Evolutionary conservation across 2,113 vertebrate genomes (phyloP).

Genomic region (Ammodytes marinus): DNA sequence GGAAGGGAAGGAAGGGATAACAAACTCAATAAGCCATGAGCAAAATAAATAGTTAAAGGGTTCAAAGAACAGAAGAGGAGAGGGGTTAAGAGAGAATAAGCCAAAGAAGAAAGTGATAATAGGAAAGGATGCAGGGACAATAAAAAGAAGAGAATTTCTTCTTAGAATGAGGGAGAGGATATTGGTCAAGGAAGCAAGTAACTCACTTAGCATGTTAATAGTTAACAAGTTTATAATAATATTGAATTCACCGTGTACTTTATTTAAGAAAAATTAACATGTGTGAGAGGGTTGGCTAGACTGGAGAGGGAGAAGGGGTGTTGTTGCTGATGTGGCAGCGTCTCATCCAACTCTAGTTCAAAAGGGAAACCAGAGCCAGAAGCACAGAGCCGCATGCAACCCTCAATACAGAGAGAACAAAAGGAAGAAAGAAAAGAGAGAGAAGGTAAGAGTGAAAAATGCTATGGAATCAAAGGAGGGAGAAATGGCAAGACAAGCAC

Average conservation of each 20-base stretch:
- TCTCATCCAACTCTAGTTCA: constrained; percentile 45
- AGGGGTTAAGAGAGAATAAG: constrained; percentile 39
- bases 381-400: constrained; percentile 6
- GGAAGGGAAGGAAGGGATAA: constrained; percentile 1
- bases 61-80: background rate
- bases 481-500: background rate
- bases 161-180: background rate
- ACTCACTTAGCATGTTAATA: constrained; percentile 19
- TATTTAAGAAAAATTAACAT: constrained; percentile 11
- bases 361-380: constrained; percentile 35
- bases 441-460: constrained; percentile 19
- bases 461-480: background rate
- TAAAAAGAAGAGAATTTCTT: background rate
- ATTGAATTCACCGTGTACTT: constrained; percentile 4
- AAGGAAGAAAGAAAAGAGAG: background rate
- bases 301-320: constrained; percentile 3
- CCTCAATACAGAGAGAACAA: constrained; percentile 2
- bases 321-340: constrained; percentile 60
- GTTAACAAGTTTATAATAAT: constrained; percentile 17
- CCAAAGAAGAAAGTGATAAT: background rate
- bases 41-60: constrained; percentile 32
- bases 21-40: constrained; percentile 33
- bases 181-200: background rate
- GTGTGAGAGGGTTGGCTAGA: background rate
- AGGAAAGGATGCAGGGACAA: background rate